Evolutionary conservation across 2,888 invertebrate genomes (phyloP).

Genomic region (Pseudococcus viburni): DNA sequence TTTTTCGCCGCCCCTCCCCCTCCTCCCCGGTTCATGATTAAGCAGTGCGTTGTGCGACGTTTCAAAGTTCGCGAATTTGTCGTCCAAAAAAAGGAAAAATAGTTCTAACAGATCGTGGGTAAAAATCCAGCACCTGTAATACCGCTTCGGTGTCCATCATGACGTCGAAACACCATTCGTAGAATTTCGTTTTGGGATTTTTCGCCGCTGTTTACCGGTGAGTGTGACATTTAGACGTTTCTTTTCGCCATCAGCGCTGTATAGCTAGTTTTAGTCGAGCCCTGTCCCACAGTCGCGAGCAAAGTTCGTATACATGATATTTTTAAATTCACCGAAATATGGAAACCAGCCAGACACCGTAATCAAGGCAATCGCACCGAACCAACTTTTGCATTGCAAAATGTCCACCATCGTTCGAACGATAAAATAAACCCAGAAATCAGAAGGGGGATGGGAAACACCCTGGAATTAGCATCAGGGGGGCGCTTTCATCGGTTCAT

Average conservation of each 20-base stretch:
- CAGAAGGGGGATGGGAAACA: neutral
- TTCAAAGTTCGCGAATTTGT: conserved; percentile 45
- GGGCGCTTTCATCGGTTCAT: too few relatives aligned
- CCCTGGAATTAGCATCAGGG: neutral
- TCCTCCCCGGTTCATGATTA: conserved; percentile 24
- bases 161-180: conserved; percentile 36
- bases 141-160: conserved; percentile 16
- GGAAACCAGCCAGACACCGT: conserved; percentile 44
- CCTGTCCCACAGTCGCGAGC: neutral
- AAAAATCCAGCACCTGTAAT: neutral
- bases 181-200: neutral
- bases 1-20: neutral
- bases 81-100: neutral
- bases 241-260: neutral
- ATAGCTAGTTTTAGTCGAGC: conserved; percentile 28
- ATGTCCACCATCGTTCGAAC: neutral
- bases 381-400: neutral
- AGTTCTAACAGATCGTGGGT: neutral
- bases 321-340: conserved; percentile 40
- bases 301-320: conserved; percentile 30
- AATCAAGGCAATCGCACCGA: neutral
- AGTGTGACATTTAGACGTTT: conserved; percentile 38
- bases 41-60: conserved; percentile 36
- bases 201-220: conserved; percentile 51
- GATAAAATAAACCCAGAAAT: too few relatives aligned